Conservation (phyloP, 2,888 invertebrate species). For the Eretmocerus hayati region DNA sequence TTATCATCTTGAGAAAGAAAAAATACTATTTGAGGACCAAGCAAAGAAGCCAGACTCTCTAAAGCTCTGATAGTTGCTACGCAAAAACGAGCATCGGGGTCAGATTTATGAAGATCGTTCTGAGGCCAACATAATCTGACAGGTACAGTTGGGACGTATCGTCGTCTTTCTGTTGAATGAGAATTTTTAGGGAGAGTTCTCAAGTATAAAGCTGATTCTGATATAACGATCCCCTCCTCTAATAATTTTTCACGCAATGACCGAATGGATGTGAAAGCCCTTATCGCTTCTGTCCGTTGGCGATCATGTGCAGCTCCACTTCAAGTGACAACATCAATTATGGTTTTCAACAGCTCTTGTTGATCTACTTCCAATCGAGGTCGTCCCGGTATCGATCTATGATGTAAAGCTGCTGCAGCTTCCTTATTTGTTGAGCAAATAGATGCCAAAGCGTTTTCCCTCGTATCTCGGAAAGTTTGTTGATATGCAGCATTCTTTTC, state of each 20-base stretch:
- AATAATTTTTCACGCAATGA: constrained; percentile 19
- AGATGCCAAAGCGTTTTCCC: constrained; percentile 13
- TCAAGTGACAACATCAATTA: constrained; percentile 33
- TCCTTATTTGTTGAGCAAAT: constrained; percentile 6
- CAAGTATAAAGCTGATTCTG: constrained; percentile 27
- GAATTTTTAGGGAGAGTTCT: constrained; percentile 25
- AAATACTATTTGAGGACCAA: constrained; percentile 1
- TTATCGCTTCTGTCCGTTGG: constrained; percentile 27
- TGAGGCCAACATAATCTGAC: constrained; percentile 24
- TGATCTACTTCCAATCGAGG: constrained; percentile 32
- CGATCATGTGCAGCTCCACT: constrained; percentile 31
- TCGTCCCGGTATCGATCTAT: constrained; percentile 21
- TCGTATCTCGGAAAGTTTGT: constrained; percentile 11
- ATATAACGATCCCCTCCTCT: constrained; percentile 22
- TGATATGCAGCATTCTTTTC: constrained; percentile 9
- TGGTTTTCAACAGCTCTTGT: too few species aligned
- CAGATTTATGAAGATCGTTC: constrained; percentile 4
- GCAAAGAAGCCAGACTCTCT: neutral
- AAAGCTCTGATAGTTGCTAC: constrained; percentile 1
- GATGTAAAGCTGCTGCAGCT: constrained; percentile 2
- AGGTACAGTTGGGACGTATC: constrained; percentile 32
- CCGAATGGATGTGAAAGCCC: constrained; percentile 4
- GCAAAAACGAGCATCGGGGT: constrained; percentile 1
- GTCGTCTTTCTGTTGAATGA: constrained; percentile 27
- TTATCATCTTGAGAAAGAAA: constrained; percentile 3